phyloP scores from a whole-genome alignment of 2,888 invertebrate genomes.

The Fabriciana adippe region DNA sequence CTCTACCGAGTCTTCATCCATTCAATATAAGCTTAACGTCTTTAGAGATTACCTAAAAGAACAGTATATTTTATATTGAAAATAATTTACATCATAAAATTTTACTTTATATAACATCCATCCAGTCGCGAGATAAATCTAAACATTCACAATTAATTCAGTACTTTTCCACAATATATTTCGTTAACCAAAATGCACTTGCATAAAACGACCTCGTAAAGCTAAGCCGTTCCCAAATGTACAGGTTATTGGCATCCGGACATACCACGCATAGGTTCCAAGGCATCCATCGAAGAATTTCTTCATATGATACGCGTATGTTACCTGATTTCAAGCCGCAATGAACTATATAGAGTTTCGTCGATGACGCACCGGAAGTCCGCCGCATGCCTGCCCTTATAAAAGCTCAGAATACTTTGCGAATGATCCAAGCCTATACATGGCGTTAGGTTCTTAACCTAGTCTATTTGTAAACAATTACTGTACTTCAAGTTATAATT shows the following conservation, averaged over 20 bases:
- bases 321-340: conserved; percentile 2
- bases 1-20: no score
- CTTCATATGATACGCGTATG: background rate
- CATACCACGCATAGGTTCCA: conserved; percentile 28
- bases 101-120: no score
- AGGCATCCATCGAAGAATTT: conserved; percentile 20
- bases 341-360: conserved; percentile 16
- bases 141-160: no score
- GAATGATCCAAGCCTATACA: conserved; percentile 9
- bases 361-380: conserved; percentile 45
- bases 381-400: conserved; percentile 39
- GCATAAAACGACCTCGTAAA: background rate
- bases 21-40: no score
- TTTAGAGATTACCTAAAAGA: no score
- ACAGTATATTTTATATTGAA: no score
- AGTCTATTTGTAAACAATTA: conserved; percentile 24
- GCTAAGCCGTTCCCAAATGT: conserved; percentile 15
- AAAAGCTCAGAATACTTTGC: conserved; percentile 10
- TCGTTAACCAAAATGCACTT: background rate
- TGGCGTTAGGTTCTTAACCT: conserved; percentile 22
- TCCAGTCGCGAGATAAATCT: no score
- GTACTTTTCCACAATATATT: background rate
- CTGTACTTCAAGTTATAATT: background rate
- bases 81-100: no score
- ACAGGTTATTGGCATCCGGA: conserved; percentile 24